Evolutionary conservation across 2,888 invertebrate genomes (phyloP).

Genomic region (Ectemnius continuus): DNA sequence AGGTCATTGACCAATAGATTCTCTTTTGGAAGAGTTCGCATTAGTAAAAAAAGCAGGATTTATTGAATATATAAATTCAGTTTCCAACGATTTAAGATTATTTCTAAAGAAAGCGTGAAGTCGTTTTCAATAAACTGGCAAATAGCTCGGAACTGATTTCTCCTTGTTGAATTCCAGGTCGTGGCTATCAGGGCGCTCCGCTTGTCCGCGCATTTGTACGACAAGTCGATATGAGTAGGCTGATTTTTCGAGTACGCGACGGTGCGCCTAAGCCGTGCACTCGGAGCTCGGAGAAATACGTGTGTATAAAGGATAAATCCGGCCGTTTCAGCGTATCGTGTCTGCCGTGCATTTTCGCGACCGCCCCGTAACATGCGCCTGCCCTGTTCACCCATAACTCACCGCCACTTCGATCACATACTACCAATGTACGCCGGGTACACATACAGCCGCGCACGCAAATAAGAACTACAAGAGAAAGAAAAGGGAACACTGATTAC

Average conservation of each 20-base stretch:
- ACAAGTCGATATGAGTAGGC: conserved; percentile 2
- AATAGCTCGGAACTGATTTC: too few species aligned
- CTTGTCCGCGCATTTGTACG: conserved; percentile 4
- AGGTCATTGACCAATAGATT: too few species aligned
- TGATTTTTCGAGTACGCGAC: background rate
- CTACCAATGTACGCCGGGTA: background rate
- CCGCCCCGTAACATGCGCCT: background rate
- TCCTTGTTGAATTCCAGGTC: background rate
- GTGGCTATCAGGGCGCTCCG: background rate
- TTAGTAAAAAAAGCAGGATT: too few species aligned
- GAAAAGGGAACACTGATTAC: conserved; percentile 10
- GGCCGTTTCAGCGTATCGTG: conserved; percentile 9
- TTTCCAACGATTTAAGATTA: too few species aligned
- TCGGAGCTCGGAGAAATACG: background rate
- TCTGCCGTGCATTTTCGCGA: conserved; percentile 4
- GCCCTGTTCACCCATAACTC: conserved; percentile 14
- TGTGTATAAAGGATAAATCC: conserved; percentile 4
- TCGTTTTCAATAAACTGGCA: too few species aligned
- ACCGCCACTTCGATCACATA: conserved; percentile 9
- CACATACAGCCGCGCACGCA: background rate
- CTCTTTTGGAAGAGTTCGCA: too few species aligned
- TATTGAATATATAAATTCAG: too few species aligned
- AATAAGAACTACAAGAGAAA: conserved; percentile 1
- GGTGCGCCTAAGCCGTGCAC: background rate
- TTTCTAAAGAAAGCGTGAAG: too few species aligned